These are phyloP conservation scores for Pogonocherus hispidulus DNA, from an alignment of 2,888 invertebrate genomes.

Conservation along the genomic window DNA sequence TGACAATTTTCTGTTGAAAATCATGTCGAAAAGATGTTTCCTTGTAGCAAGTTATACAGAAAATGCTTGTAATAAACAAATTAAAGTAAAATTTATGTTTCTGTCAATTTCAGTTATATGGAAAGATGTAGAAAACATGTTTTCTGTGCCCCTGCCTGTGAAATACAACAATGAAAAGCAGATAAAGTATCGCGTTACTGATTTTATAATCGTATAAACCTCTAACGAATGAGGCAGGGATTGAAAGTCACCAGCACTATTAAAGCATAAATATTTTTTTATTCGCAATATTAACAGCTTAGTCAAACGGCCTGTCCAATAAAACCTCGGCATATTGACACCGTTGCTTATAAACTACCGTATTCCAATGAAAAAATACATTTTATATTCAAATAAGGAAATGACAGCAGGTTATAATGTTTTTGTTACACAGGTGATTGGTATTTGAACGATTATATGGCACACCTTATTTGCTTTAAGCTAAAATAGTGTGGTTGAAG, in stretches of 20 bases:
- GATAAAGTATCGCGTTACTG: too few relatives aligned
- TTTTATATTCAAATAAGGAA: slow-evolving; percentile 6
- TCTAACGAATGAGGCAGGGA: too few relatives aligned
- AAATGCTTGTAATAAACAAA: too few relatives aligned
- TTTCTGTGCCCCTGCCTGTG: too few relatives aligned
- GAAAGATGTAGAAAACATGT: too few relatives aligned
- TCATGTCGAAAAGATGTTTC: too few relatives aligned
- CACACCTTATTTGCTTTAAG: not conserved
- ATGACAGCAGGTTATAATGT: slow-evolving; percentile 4
- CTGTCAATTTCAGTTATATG: too few relatives aligned
- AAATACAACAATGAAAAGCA: too few relatives aligned
- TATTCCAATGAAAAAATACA: not conserved
- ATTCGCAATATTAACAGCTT: not conserved
- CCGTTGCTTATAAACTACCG: slow-evolving; percentile 1
- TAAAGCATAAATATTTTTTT: not conserved
- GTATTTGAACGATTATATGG: not conserved
- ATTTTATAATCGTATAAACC: too few relatives aligned
- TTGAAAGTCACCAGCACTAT: not conserved
- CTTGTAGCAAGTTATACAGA: too few relatives aligned
- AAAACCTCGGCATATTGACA: not conserved
- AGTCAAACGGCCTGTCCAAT: not conserved
- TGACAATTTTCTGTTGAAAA: too few relatives aligned
- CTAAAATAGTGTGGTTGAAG: not conserved
- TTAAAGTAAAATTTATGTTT: too few relatives aligned
- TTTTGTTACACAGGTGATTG: not conserved